Evolutionary conservation across 1,140 invertebrate species (phyloP).

Genomic region (Acromyrmex heyeri): DNA sequence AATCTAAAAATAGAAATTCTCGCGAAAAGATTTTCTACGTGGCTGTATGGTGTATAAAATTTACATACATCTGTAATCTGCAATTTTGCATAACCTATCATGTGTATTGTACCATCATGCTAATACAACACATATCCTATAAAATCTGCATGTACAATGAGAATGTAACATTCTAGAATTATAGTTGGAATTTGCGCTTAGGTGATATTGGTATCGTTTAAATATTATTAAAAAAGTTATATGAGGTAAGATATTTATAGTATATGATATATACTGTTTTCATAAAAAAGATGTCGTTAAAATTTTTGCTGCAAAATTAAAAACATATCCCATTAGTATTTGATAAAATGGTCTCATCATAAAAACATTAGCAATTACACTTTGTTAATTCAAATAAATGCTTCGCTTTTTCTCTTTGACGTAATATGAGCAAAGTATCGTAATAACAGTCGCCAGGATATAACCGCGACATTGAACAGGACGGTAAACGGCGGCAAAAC

Average conservation of each 20-base stretch:
- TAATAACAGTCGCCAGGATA: conserved; percentile 74
- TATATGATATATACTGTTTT: background rate
- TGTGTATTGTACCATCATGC: conserved; percentile 23
- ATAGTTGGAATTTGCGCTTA: background rate
- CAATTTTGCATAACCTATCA: conserved; percentile 12
- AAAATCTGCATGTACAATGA: conserved; percentile 24
- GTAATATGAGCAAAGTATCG: conserved; percentile 67
- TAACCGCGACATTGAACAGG: conserved; percentile 71
- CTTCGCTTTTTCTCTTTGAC: conserved; percentile 27
- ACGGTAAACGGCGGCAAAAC: conserved; percentile 81
- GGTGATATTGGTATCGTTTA: conserved; percentile 18
- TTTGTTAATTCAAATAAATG: conserved; percentile 57
- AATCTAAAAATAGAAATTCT: conserved; percentile 55
- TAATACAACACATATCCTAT: conserved; percentile 2
- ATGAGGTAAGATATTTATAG: background rate
- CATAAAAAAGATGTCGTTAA: background rate
- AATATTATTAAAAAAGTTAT: background rate
- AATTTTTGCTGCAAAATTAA: background rate
- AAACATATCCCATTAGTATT: background rate
- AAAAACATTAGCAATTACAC: background rate
- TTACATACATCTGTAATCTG: conserved; percentile 41
- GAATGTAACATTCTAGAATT: background rate
- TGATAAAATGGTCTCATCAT: background rate
- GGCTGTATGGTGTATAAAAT: background rate
- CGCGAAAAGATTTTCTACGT: conserved; percentile 37